Base-by-base conservation (phyloP, 2,888 invertebrate genomes). In the Chirona hameri region DNA sequence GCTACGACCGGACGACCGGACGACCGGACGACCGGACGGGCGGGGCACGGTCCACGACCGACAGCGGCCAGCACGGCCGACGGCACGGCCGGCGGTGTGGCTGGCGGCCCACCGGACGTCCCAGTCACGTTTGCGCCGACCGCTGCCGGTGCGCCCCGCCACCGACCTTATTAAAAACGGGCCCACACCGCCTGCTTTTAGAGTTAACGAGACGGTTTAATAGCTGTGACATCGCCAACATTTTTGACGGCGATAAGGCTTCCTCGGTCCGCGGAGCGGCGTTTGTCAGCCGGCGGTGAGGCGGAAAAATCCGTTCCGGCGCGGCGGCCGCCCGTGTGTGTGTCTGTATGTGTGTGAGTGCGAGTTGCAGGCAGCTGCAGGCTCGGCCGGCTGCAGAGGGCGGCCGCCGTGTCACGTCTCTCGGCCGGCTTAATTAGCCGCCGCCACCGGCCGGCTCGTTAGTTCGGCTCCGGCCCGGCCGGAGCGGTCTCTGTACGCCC, bases 171-270 rank as follows among this genome's bases (percentile, higher is more conserved):
- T 39, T 76, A 46, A 76, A 76, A 76, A 46, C 21, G 10, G 18
- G 15, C 76, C 76, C 9, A 3, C 76, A 10, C 76, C 24, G 39
- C 76, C 46, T 46, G 39, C 76, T 46, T 39, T 76, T 46, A 76
- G 24, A 29, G 46, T n/a, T 76, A 76, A 76, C 76, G 76, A 76
- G 76, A 46, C 46, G 31, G 76, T 46, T 76, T 18, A 72, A 31
- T 31, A 72, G 72, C 72, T 29, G 72, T 18, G 21, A 29, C 72
- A 72, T 31, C 15, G 29, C 72, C 27, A 2, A 27, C 65, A 65
- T 65, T 65, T 72, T 72, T 72, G 72, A 31, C 72, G 31, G 72
- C 31, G 72, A 72, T 72, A 72, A 72, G 18, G 72, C 72, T 15
- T 3, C 31, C 18, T 29, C 18, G 31, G 31, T 31, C 31, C 18